Percentiles rank a stretch among this genome's conserved stretches.
Conservation (phyloP, 1,140 invertebrate species). For the Caerostris extrusa region DNA sequence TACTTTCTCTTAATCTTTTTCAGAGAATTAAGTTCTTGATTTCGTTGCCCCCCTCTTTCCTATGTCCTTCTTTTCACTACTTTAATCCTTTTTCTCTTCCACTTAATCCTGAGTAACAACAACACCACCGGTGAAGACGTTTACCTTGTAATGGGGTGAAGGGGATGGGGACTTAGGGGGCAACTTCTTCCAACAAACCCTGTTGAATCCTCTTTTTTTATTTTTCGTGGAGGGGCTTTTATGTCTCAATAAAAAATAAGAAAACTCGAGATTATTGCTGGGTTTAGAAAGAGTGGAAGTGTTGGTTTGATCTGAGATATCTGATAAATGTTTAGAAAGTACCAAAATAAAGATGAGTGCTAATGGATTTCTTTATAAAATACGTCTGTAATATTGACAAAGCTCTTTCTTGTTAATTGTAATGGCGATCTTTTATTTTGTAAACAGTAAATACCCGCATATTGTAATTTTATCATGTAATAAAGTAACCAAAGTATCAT, state of each 20-base stretch:
- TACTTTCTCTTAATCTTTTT: constrained; percentile 33
- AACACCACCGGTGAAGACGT: neutral
- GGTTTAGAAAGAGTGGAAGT: neutral
- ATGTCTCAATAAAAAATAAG: neutral
- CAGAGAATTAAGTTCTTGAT: neutral
- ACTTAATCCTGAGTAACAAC: constrained; percentile 43
- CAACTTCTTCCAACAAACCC: neutral
- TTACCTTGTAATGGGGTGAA: constrained; percentile 29
- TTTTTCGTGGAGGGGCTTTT: neutral
- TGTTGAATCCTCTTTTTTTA: neutral
- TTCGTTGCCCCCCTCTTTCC: neutral
- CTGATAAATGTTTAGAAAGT: neutral
- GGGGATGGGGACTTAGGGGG: neutral
- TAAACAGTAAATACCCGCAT: too few relatives aligned
- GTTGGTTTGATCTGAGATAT: neutral
- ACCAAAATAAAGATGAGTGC: neutral
- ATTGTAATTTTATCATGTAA: too few relatives aligned
- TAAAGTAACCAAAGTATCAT: too few relatives aligned
- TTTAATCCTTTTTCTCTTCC: constrained; percentile 38
- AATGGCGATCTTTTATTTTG: too few relatives aligned
- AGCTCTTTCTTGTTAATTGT: too few relatives aligned
- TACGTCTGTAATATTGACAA: too few relatives aligned
- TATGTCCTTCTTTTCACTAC: neutral
- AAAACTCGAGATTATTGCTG: neutral
- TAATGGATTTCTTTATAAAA: too few relatives aligned